Conservation (phyloP, 2,113 vertebrate species). For the Poeciliopsis prolifica region DNA sequence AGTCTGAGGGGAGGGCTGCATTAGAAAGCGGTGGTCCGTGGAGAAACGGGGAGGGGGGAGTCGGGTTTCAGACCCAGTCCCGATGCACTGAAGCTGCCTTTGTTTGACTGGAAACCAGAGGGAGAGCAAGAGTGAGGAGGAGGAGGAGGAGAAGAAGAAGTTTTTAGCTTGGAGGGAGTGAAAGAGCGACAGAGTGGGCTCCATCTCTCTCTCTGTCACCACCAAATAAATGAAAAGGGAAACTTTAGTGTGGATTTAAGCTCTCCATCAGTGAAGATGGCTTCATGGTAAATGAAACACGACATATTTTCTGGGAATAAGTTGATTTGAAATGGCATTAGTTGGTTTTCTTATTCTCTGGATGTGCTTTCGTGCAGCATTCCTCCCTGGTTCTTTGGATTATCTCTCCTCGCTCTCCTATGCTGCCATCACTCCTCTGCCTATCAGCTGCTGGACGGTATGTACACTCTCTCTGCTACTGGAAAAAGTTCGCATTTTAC, state of each 20-base stretch:
- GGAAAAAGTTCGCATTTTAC: background rate
- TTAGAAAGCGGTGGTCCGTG: slow-evolving; percentile 68
- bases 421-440: slow-evolving; percentile 55
- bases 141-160: slow-evolving; percentile 47
- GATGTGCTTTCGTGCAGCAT: slow-evolving; percentile 61
- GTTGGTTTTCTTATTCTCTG: slow-evolving; percentile 13
- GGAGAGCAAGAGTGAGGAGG: slow-evolving; percentile 29
- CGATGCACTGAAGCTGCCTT: slow-evolving; percentile 78
- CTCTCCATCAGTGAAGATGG: slow-evolving; percentile 65
- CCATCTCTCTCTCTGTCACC: slow-evolving; percentile 60
- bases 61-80: slow-evolving; percentile 75
- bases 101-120: slow-evolving; percentile 70
- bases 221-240: slow-evolving; percentile 52
- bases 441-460: slow-evolving; percentile 75
- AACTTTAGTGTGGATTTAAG: slow-evolving; percentile 51
- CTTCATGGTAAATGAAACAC: slow-evolving; percentile 65
- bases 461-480: slow-evolving; percentile 25
- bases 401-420: slow-evolving; percentile 60
- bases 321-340: slow-evolving; percentile 2
- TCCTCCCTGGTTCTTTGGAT: slow-evolving; percentile 67
- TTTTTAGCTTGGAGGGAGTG: slow-evolving; percentile 52
- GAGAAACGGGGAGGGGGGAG: slow-evolving; percentile 63
- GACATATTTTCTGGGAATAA: background rate
- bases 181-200: slow-evolving; percentile 59
- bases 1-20: slow-evolving; percentile 59